Percentiles rank a stretch among this genome's conserved stretches.
Conservation (phyloP, 2,888 invertebrate genomes). For the Mystacides longicornis region DNA sequence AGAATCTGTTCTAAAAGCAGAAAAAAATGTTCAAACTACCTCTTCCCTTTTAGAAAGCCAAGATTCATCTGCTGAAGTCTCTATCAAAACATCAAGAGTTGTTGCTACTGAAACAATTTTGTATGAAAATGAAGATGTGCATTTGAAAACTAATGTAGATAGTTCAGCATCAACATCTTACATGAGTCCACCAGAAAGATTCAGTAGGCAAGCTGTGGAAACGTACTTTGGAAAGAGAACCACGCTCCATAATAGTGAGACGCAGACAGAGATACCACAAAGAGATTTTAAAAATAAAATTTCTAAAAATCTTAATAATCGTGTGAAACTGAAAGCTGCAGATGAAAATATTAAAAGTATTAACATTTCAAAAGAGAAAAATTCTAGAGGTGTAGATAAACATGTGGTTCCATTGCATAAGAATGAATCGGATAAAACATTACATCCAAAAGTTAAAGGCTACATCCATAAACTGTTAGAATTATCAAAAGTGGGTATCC, state of each 20-base stretch:
- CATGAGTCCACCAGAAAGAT: constrained; percentile 46
- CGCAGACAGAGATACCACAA: constrained; percentile 6
- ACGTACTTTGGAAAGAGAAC: constrained; percentile 10
- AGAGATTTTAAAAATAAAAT: no score
- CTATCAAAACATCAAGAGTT: constrained; percentile 17
- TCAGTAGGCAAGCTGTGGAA: constrained; percentile 28
- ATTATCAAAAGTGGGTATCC: constrained; percentile 38
- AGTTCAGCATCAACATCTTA: constrained; percentile 47
- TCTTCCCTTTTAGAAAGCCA: not conserved
- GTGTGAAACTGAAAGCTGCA: no score
- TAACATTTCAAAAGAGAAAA: no score
- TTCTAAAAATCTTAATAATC: not conserved
- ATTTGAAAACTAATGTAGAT: constrained; percentile 32
- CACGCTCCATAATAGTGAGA: constrained; percentile 2
- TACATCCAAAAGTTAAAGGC: constrained; percentile 37
- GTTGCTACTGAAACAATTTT: constrained; percentile 14
- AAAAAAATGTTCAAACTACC: not conserved
- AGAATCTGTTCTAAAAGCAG: constrained; percentile 1
- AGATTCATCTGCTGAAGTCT: constrained; percentile 20
- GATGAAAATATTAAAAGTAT: no score
- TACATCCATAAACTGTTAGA: constrained; percentile 40
- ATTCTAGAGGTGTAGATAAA: no score
- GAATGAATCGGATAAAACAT: no score
- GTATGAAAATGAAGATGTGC: constrained; percentile 5
- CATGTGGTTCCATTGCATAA: no score